Base-by-base conservation (phyloP, 2,888 invertebrate species). In the Polydrusus tereticollis region DNA sequence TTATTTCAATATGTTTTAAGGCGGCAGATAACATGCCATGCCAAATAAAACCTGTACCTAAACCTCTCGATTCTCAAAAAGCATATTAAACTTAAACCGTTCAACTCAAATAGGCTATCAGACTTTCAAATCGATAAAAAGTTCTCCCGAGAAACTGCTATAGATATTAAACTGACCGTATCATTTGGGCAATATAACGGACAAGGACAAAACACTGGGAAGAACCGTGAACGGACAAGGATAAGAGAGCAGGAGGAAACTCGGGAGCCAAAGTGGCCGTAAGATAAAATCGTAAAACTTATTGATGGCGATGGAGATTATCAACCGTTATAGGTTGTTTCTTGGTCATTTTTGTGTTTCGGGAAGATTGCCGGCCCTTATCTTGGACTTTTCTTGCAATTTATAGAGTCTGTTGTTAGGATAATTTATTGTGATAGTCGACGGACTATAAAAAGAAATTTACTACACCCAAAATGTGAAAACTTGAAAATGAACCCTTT, bases 221-320 rank as follows among this genome's bases (percentile, higher is more conserved):
- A 29, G 45, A 67, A 63, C 47, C 26, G 63, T 43, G 73, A 66
- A 47, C 52, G 70, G 69, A 77, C 5, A 74, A 59, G 26, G 69
- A 52, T 63, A 57, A 43, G 58, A 41, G 23, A 26, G 7, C n/a
- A 41, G 18, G 38, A 68, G 66, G 69, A 62, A 72, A 64, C 64
- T 67, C 52, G 72, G 74, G 72, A 73, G 69, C 66, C 78, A 78
- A 83, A 82, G 80, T 82, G 82, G 81, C 82, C 82, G 81, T 82
- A 80, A 78, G 83, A 83, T 83, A 81, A 79, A 81, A 83, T 82
- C 82, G 82, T 81, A 81, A 82, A 83, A 83, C 81, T 84, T 84
- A 84, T 84, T 81, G 83, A 84, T 84, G 81, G 82, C 80, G 79
- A 79, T 80, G 77, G 80, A 83, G 83, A 83, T 83, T 83, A 83